Evolutionary conservation across 2,797 vertebrate species (phyloP).

Genomic region (Acridotheres tristis): DNA sequence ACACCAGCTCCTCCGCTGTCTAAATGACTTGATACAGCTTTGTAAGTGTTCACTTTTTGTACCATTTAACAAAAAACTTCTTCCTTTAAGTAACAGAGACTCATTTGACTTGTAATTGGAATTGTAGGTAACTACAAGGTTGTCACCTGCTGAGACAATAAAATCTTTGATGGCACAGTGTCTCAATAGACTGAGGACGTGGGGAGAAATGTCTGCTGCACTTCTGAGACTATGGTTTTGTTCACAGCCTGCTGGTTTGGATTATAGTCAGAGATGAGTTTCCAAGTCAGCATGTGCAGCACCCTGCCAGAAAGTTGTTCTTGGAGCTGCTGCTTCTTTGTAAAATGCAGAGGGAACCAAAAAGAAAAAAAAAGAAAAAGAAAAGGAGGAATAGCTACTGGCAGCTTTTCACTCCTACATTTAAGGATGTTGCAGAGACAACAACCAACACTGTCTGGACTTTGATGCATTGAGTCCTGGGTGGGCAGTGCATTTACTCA

Average conservation of each 20-base stretch:
- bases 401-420: not conserved
- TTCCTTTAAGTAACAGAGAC: not conserved
- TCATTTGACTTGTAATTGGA: not conserved
- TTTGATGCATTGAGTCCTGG: not conserved
- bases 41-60: not conserved
- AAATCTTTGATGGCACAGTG: conserved; percentile 6
- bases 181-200: not conserved
- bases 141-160: conserved; percentile 13
- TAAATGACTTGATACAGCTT: not conserved
- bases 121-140: not conserved
- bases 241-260: conserved; percentile 61
- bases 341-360: not conserved
- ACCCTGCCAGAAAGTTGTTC: conserved; percentile 13
- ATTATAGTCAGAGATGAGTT: conserved; percentile 53
- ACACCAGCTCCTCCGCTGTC: not conserved
- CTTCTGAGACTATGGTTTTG: conserved; percentile 21
- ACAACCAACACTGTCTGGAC: not conserved
- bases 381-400: not conserved
- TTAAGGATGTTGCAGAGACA: not conserved
- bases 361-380: fast-evolving
- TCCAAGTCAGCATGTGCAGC: conserved; percentile 31
- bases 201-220: not conserved
- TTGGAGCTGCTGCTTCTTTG: conserved; percentile 16
- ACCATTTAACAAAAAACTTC: not conserved
- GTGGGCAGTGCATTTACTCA: not conserved